phyloP scores from a whole-genome alignment of 2,888 invertebrate species.

The Serrognathus titanus region DNA sequence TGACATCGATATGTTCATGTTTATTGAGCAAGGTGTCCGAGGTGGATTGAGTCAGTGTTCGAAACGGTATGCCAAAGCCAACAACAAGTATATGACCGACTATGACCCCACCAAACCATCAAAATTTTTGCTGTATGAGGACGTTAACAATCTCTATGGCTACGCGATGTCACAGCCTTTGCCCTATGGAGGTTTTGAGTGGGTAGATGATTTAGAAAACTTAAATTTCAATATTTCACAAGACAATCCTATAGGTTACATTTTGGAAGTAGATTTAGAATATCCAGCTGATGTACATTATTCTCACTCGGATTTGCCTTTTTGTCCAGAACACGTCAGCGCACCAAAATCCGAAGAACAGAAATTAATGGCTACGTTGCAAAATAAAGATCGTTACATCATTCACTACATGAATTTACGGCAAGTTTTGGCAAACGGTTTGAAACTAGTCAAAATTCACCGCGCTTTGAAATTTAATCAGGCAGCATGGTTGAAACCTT shows the following conservation, averaged over 20 bases:
- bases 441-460: slow-evolving; percentile 2
- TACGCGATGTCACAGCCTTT: slow-evolving; percentile 20
- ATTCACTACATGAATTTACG: slow-evolving; percentile 2
- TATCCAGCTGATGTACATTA: no score
- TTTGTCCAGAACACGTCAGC: no score
- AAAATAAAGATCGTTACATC: slow-evolving; percentile 4
- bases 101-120: slow-evolving; percentile 31
- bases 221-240: no score
- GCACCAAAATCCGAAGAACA: neutral
- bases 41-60: slow-evolving; percentile 28
- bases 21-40: slow-evolving; percentile 26
- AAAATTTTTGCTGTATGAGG: slow-evolving; percentile 30
- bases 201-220: neutral
- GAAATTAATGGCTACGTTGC: slow-evolving; percentile 9
- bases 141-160: slow-evolving; percentile 35
- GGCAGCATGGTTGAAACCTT: neutral
- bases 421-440: neutral
- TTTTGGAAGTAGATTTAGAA: no score
- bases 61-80: slow-evolving; percentile 33
- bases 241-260: no score
- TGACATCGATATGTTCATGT: slow-evolving; percentile 38
- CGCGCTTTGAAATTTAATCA: slow-evolving; percentile 3
- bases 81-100: slow-evolving; percentile 38
- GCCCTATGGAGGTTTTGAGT: neutral
- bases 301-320: no score